Evolutionary conservation across 2,113 vertebrate genomes (phyloP).

Genomic region (Chrysemys picta): DNA sequence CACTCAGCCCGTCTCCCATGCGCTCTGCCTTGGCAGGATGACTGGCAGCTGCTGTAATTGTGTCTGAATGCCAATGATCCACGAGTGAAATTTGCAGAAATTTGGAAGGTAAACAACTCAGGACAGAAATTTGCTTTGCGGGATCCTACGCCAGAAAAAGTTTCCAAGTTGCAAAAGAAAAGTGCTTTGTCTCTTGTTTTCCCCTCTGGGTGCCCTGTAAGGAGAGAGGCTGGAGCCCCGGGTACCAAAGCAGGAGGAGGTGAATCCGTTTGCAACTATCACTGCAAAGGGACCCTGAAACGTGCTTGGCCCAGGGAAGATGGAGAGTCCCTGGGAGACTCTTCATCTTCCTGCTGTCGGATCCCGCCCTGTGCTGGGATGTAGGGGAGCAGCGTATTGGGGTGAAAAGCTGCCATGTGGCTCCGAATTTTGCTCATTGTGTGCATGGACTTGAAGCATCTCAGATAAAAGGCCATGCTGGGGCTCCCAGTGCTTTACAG

Average conservation of each 20-base stretch:
- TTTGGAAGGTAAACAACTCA: not conserved
- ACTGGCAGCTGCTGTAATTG: not conserved
- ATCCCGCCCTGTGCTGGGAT: not conserved
- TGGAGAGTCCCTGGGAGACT: not conserved
- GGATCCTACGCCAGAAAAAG: constrained; percentile 23
- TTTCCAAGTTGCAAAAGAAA: not conserved
- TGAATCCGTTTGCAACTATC: not conserved
- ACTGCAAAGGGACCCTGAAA: not conserved
- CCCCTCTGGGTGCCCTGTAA: not conserved
- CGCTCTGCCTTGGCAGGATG: not conserved
- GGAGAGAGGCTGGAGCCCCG: not conserved
- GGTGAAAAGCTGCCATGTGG: not conserved
- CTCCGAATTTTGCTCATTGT: not conserved
- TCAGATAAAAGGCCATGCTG: not conserved
- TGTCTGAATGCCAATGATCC: constrained; percentile 29
- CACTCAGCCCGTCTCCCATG: fast-evolving
- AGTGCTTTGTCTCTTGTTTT: not conserved
- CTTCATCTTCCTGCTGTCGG: not conserved
- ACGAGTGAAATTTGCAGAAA: constrained; percentile 56
- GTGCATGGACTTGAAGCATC: not conserved
- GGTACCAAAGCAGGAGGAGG: not conserved
- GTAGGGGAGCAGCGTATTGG: not conserved
- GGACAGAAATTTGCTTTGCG: constrained; percentile 9
- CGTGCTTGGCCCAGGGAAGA: not conserved
- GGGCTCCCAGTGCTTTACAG: not conserved